Evolutionary conservation across 2,113 vertebrate species (phyloP), one percentile per base, ranked within the genome.

Genomic region (Enhydra lutris): DNA sequence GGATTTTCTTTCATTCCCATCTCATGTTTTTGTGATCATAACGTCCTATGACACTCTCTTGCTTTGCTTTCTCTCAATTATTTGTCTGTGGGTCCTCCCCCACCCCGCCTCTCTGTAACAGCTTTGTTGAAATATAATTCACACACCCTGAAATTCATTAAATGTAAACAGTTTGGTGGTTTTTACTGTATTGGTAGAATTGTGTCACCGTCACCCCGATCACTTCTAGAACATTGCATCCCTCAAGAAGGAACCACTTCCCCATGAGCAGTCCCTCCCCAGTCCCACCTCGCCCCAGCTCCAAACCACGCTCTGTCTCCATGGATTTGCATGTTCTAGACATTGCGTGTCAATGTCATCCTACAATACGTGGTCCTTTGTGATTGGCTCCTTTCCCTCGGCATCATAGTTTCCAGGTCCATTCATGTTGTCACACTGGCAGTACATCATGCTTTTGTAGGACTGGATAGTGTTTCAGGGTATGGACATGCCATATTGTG

Each of bases 401-500:
- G 3, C 17, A 11, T 39, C 4, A 4, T 57, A 17, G 17, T 82
- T 65, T 52, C 50, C 10, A 36, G 45, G 20, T 29, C 55, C 31
- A 18, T 11, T 17, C 1, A 1, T 2, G 0, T 31, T 10, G 11
- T 1, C n/a, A 10, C 9, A 12, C 3, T 0, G 4, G 73, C 59
- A 45, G 5, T 9, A 3, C 14, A 1, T 23, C 6, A 1, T 21
- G 23, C 34, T 5, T 69, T 39, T 36, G 18, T 1, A 0, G 9
- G 65, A n/a, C 84, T 20, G 55, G 50, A 29, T 18, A 50, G 36
- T 45, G 45, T 15, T 61, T 65, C 31, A 15, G 6, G 15, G 15
- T 7, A n/a, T 4, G 23, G 34, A 11, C 18, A 6, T 20, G 26
- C 36, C 24, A 11, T 24, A 0, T 39, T n/a, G 42, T 34, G 52